Evolutionary conservation across 2,113 vertebrate species (phyloP).

Genomic region (Hiodon alosoides): DNA sequence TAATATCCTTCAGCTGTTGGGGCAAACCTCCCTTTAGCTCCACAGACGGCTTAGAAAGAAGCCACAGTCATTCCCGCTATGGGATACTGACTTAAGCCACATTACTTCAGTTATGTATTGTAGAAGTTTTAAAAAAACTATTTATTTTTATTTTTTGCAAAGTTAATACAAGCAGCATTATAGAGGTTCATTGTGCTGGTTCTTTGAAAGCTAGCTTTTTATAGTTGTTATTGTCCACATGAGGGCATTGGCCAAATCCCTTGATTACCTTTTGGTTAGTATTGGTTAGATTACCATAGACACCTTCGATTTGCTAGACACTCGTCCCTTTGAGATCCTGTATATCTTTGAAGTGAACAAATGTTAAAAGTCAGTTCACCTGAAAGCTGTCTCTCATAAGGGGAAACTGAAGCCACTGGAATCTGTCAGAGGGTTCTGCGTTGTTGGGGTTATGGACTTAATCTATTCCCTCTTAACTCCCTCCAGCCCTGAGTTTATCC

Average conservation of each 20-base stretch:
- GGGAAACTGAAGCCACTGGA: background rate
- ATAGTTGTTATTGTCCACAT: too few species aligned
- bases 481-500: background rate
- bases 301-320: background rate
- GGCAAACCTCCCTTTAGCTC: slow-evolving; percentile 46
- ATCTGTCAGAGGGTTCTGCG: background rate
- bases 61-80: slow-evolving; percentile 4
- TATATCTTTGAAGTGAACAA: background rate
- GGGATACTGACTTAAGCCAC: too few species aligned
- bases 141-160: too few species aligned
- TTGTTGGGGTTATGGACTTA: background rate
- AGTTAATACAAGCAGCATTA: too few species aligned
- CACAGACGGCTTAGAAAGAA: slow-evolving; percentile 46
- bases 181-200: too few species aligned
- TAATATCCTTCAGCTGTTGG: slow-evolving; percentile 66
- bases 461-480: background rate
- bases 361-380: background rate
- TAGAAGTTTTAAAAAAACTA: too few species aligned
- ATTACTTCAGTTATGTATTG: too few species aligned
- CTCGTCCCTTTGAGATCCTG: background rate
- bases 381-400: background rate
- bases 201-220: too few species aligned
- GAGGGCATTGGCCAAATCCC: too few species aligned
- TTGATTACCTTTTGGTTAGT: too few species aligned
- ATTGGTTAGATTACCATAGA: too few species aligned